These are phyloP conservation scores for Ephestia elutella DNA, from an alignment of 1,140 invertebrate genomes.

Conservation along the genomic window DNA sequence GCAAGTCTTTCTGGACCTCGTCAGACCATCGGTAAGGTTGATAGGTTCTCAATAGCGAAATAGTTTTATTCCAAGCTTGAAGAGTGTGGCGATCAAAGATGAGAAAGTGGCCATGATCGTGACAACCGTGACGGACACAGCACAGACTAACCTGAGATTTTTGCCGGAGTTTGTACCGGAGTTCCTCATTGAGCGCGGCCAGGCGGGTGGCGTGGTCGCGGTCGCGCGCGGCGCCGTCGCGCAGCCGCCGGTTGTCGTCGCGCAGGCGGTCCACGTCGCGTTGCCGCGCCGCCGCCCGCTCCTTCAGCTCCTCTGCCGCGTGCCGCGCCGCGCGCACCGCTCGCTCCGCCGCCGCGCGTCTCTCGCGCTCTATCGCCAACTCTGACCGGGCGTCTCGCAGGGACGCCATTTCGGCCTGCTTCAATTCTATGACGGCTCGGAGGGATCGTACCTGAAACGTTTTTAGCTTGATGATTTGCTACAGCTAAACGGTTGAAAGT, in stretches of 20 bases:
- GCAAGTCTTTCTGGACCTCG: no score
- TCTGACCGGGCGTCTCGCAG: constrained; percentile 80
- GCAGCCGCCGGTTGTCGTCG: constrained; percentile 79
- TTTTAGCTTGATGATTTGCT: no score
- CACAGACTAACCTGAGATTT: constrained; percentile 80
- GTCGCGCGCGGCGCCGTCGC: constrained; percentile 82
- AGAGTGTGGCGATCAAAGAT: no score
- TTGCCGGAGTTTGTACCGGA: constrained; percentile 88
- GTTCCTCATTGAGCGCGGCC: constrained; percentile 88
- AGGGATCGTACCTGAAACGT: constrained; percentile 80
- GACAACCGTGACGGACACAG: no score
- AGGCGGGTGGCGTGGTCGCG: constrained; percentile 84
- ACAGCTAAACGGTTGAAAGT: no score
- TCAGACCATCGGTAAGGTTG: no score
- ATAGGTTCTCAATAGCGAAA: no score
- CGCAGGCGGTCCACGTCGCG: constrained; percentile 52
- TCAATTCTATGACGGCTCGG: constrained; percentile 83
- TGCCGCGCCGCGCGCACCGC: constrained; percentile 69
- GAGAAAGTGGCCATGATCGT: no score
- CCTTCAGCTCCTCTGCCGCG: constrained; percentile 75
- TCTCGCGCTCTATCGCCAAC: constrained; percentile 74
- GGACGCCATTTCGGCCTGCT: constrained; percentile 81
- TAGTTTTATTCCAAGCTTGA: no score
- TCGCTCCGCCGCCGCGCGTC: constrained; percentile 74
- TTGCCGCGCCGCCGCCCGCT: constrained; percentile 71